Conservation (phyloP, 1,140 invertebrate species). For the Meteorus sp. region DNA sequence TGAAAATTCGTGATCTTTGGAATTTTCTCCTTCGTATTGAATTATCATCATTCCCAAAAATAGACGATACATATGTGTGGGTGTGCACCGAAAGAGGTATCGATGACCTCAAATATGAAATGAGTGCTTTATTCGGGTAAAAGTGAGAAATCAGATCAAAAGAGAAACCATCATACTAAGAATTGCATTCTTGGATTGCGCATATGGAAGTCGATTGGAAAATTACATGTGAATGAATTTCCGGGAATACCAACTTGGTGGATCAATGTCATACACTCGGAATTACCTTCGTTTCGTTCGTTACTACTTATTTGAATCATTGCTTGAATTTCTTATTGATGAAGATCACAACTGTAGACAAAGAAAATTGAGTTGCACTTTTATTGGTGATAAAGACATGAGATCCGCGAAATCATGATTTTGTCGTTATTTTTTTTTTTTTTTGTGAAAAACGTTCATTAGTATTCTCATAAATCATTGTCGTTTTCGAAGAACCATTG, state of each 20-base stretch:
- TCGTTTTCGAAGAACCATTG: too few species aligned
- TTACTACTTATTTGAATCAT: slow-evolving; percentile 1
- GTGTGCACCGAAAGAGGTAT: slow-evolving; percentile 20
- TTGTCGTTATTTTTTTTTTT: too few species aligned
- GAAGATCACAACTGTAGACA: too few species aligned
- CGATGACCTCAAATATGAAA: slow-evolving; percentile 25
- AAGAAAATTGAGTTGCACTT: too few species aligned
- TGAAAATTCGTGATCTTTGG: slow-evolving; percentile 4
- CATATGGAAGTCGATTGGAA: background rate
- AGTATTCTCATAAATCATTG: too few species aligned
- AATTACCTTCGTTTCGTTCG: too few species aligned
- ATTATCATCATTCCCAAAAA: slow-evolving; percentile 29
- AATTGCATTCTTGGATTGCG: background rate
- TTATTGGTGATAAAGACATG: too few species aligned
- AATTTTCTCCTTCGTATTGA: slow-evolving; percentile 14
- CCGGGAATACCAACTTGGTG: slow-evolving; percentile 2
- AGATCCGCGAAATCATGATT: too few species aligned
- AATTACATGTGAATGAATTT: background rate
- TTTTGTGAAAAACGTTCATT: too few species aligned
- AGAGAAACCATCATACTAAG: slow-evolving; percentile 4
- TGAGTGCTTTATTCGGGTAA: slow-evolving; percentile 12
- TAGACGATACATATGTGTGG: slow-evolving; percentile 30
- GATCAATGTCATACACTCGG: slow-evolving; percentile 12
- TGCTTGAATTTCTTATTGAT: too few species aligned
- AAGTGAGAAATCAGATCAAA: slow-evolving; percentile 12